Conservation (phyloP, 30 jellyfish, hydroid and myxozoan species). For the Clytia hemisphaerica region DNA sequence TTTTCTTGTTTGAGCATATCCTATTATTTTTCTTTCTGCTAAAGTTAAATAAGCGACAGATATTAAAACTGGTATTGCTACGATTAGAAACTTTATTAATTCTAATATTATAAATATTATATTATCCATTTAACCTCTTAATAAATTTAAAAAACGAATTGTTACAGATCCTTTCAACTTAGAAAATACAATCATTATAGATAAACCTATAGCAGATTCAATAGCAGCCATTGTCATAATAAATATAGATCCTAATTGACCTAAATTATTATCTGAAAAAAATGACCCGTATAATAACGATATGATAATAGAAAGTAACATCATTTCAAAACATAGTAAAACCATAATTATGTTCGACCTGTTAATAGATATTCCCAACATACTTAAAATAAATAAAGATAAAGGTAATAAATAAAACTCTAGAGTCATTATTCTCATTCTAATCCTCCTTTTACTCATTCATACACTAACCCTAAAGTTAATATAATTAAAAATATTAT, state of each 20-base stretch:
- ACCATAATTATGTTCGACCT: slow-evolving; percentile 21
- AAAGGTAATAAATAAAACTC: too few relatives aligned
- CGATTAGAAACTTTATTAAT: background rate
- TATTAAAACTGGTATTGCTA: slow-evolving; percentile 27
- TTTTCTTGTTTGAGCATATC: slow-evolving; percentile 38
- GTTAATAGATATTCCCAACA: slow-evolving; percentile 12
- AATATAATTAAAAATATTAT: background rate
- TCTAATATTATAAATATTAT: background rate
- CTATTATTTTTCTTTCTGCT: slow-evolving; percentile 59
- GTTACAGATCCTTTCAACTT: slow-evolving; percentile 17
- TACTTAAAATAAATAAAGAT: slow-evolving; percentile 5
- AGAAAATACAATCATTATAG: slow-evolving; percentile 12
- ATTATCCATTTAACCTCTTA: slow-evolving; percentile 4
- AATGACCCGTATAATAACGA: slow-evolving; percentile 3
- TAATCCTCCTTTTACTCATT: slow-evolving; percentile 27
- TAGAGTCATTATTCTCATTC: slow-evolving; percentile 13
- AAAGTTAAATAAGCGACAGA: slow-evolving; percentile 47
- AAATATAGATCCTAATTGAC: slow-evolving; percentile 21
- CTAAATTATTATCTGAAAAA: background rate
- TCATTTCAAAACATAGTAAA: slow-evolving; percentile 18
- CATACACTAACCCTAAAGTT: slow-evolving; percentile 25
- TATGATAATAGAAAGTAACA: background rate
- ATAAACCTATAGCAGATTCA: slow-evolving; percentile 37
- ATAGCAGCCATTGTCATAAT: slow-evolving; percentile 33
- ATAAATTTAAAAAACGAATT: background rate